Base-by-base conservation (phyloP, 1,140 invertebrate species). In the Temnothorax nylanderi region DNA sequence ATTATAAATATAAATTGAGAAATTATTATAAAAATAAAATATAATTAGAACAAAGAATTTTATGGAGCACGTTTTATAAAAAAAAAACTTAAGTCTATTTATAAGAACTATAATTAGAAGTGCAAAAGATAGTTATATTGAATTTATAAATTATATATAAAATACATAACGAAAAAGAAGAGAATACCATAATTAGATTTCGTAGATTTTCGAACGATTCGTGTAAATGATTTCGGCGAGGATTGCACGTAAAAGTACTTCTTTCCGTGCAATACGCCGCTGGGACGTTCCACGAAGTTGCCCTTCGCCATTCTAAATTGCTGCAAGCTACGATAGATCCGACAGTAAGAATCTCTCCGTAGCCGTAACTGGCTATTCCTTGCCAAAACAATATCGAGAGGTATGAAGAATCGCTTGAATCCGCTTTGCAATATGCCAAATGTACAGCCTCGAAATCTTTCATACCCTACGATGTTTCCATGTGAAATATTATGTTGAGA, bases 311-410 rank as follows among this genome's bases (percentile, higher is more conserved):
- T 89, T 97, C 96, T 56, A 97, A 95, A 96, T 97, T 98, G 6
- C 94, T 94, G 85, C 96, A 96, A 2, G 96, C 95, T 0, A 97
- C 86, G n/a, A 96, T 85, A 82, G 96, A 95, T 2, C 96, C 96
- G 7, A 94, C 93, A 21, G 96, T 95, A 18, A 97, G 88, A 56
- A 96, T 95, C 84, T 96, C 96, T 77, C 96, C 93, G 76, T 96
- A 96, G 1, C 96, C 96, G 91, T 96, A 96, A 37, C 96, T 95
- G 80, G 95, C 94, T 21, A 97, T 89, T 0, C 96, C 96, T 49
- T 96, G 96, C 95, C 96, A 96, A 89, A 97, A 97, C 89, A 96
- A 96, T 56, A 97, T 92, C 56, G 96, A 96, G 26, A 97, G 93
- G 64, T 94, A 95, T 26, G 92, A 94, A n/a, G 93, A 85, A 56